Base-by-base conservation (phyloP, 2,888 invertebrate genomes). In the Tethea ocularis region DNA sequence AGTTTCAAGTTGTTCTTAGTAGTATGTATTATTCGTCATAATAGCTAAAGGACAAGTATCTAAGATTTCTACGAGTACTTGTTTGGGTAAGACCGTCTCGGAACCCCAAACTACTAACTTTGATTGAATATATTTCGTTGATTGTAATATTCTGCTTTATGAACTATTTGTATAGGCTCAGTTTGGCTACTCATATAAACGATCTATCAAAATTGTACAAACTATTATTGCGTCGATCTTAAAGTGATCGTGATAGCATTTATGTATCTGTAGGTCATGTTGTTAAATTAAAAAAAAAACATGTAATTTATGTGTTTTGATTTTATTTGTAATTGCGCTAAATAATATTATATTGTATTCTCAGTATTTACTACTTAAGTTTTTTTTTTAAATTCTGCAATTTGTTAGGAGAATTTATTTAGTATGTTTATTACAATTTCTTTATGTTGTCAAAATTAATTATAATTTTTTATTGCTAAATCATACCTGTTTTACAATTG, bases 111-210 rank as follows among this genome's bases (percentile, higher is more conserved):
- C 33, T 46, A 46, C 46, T 22, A 22, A 54, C 54, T 54, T 54
- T 54, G 54, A 54, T 54, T 54, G 33, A 54, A 54, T 36, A 33
- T 36, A 33, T 33, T 54, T 36, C 33, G 29, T 33, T 54, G 54
- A 54, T 33, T 54, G 22, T 54, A 15, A 54, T 54, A 22, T 33
- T 36, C 29, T 36, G n/a, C 11, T 33, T 54, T 36, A 54, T 11
- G 22, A 10, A 20, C 46, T 54, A 54, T 54, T 54, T 54, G 33
- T 15, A 33, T 54, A 54, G 54, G 54, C 22, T 36, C 33, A 33
- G 6, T n/a, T 26, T n/a, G n/a, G 20, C 33, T 20, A 29, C 29
- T 20, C 20, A 0, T 7, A 36, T 22, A 52, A 52, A 52, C 26
- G 29, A 17, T 33, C 17, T 13, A 22, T 54, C 33, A 33, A n/a